Evolutionary conservation across 1,140 invertebrate genomes (phyloP), one percentile per base, ranked within the genome.

Genomic region (Drosophila sturtevanti): DNA sequence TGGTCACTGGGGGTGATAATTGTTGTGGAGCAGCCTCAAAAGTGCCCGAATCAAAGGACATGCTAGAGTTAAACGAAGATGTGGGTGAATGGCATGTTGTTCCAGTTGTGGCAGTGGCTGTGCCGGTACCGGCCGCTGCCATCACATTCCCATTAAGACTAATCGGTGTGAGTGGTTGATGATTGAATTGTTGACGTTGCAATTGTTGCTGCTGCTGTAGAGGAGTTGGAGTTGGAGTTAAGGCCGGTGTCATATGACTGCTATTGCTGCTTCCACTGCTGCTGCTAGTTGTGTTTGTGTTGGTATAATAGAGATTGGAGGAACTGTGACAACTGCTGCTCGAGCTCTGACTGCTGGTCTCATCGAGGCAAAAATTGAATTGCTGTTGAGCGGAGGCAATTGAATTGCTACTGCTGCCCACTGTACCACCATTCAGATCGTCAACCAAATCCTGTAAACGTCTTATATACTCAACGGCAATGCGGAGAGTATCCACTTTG

Each of bases 381-480:
- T 89, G 84, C n/a, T 10, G 41, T 62, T 22, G 27, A 21, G 21
- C 9, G 56, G 65, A 24, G 16, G 16, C 34, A 48, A n/a, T 27
- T 11, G 21, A 18, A 14, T 27, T 56, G 27, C 21, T 54, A 12
- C 52, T 44, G 12, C 35, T 44, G 41, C 41, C 16, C 14, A 14
- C 16, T 3, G 35, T 24, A 2, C 75, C 67, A 9, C 81, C 82
- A 5, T 87, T 87, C 1, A 87, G 58, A 62, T 96, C 95, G 38
- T 97, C 96, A 31, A 99, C 92, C 27, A 98, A 92, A 67, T 95
- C 94, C 91, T 98, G 96, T n/a, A 99, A 93, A 74, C 96, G 95
- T 59, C 96, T 94, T 71, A 99, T 99, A 90, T 99, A 99, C 91
- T 98, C 97, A 0, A 99, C 97, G 4, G 98, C 98, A 79, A 98